Conservation (phyloP, 2,113 vertebrate species). For the Rissa tridactyla region DNA sequence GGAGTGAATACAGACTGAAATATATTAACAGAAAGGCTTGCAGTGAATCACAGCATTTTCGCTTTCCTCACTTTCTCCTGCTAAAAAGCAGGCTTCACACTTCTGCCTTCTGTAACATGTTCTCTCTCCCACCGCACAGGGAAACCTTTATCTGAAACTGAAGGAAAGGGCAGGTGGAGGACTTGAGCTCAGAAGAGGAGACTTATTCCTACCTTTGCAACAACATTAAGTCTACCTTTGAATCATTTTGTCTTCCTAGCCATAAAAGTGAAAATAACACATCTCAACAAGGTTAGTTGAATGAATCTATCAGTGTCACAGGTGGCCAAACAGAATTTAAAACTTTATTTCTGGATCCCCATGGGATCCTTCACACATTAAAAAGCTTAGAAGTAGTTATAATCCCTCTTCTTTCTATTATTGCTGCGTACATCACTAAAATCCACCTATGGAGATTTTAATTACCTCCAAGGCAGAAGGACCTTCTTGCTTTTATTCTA, state of each 20-base stretch:
- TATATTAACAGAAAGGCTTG: background rate
- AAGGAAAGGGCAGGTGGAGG: background rate
- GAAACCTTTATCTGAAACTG: background rate
- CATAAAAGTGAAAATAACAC: background rate
- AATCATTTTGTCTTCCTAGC: background rate
- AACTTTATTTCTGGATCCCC: slow-evolving; percentile 21
- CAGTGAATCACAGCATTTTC: slow-evolving; percentile 8
- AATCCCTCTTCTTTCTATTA: background rate
- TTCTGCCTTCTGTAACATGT: background rate
- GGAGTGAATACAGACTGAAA: background rate
- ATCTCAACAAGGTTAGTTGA: background rate
- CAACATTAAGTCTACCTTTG: background rate
- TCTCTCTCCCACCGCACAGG: background rate
- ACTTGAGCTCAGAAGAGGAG: background rate
- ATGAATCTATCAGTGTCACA: background rate
- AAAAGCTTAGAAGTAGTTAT: background rate
- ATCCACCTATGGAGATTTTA: slow-evolving; percentile 3
- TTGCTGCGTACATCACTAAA: background rate
- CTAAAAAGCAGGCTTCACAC: background rate
- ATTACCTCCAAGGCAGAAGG: background rate
- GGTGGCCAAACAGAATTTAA: background rate
- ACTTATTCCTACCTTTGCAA: background rate
- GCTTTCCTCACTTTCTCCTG: background rate
- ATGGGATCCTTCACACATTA: slow-evolving; percentile 9
- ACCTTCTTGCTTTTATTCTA: background rate